Conservation (phyloP, 2,888 invertebrate species). For the Epiperipatus broadwayi region DNA sequence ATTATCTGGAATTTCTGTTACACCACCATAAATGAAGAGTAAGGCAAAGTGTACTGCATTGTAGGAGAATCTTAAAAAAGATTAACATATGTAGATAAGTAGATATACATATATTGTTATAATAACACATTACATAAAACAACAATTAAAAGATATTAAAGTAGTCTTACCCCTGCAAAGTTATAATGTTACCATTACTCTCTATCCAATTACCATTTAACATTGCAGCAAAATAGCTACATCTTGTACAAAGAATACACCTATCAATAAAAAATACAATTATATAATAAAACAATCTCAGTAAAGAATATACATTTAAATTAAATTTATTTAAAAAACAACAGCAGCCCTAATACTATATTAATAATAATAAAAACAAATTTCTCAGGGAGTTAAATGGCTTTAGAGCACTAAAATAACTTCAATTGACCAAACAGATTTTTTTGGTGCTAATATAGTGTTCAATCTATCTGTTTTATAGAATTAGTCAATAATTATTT, state of each 20-base stretch:
- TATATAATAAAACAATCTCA: too few relatives aligned
- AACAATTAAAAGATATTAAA: not conserved
- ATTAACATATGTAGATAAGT: not conserved
- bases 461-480: too few relatives aligned
- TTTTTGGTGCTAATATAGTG: too few relatives aligned
- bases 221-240: conserved; percentile 79
- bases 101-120: conserved; percentile 1
- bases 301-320: too few relatives aligned
- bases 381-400: too few relatives aligned
- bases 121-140: not conserved
- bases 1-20: conserved; percentile 64
- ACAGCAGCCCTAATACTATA: too few relatives aligned
- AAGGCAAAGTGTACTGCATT: conserved; percentile 72
- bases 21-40: conserved; percentile 83
- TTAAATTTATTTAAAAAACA: too few relatives aligned
- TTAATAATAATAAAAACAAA: too few relatives aligned
- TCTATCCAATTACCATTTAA: conserved; percentile 68
- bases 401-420: too few relatives aligned
- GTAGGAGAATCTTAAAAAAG: conserved; percentile 46
- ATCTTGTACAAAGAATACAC: conserved; percentile 70
- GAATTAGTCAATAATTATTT: too few relatives aligned
- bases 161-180: conserved; percentile 48
- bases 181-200: conserved; percentile 55
- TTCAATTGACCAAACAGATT: too few relatives aligned
- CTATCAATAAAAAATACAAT: conserved; percentile 19